phyloP scores from a whole-genome alignment of 2,797 vertebrate genomes.

The Eulemur rubriventer region DNA sequence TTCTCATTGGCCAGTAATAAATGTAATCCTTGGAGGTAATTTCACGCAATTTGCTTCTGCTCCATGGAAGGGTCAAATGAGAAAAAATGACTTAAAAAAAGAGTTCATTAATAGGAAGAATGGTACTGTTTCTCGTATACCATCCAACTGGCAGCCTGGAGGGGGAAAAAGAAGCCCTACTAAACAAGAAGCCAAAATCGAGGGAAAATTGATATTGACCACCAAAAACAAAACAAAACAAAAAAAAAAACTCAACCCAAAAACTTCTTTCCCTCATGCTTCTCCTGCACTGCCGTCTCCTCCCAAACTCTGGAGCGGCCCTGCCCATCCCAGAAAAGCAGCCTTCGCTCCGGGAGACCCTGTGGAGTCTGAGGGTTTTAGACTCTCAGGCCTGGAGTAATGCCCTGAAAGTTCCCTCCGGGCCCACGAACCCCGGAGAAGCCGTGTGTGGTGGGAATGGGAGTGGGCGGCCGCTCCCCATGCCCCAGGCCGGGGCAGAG shows the following conservation, averaged over 20 bases:
- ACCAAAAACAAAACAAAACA: neutral
- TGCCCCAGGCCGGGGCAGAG: neutral
- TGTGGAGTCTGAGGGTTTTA: neutral
- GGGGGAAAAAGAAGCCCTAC: neutral
- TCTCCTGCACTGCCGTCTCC: neutral
- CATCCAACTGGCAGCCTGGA: conserved; percentile 80
- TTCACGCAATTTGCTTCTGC: conserved; percentile 91
- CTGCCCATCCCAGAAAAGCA: neutral
- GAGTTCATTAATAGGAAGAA: conserved; percentile 91
- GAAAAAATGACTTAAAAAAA: conserved; percentile 88
- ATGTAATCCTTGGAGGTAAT: conserved; percentile 94
- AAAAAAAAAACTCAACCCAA: neutral
- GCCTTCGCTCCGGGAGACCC: neutral
- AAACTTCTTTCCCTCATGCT: neutral
- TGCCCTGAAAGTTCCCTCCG: conserved; percentile 37
- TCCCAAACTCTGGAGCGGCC: neutral
- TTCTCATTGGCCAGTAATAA: conserved; percentile 87
- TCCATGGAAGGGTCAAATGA: conserved; percentile 90
- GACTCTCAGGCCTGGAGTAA: neutral
- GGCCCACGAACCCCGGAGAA: neutral
- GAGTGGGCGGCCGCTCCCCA: neutral
- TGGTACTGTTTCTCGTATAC: conserved; percentile 86
- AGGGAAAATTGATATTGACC: conserved; percentile 73
- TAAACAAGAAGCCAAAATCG: conserved; percentile 75
- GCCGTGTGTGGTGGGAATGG: neutral